phyloP scores from a whole-genome alignment of 23 tunicate species.

The Phallusia fumigata region DNA sequence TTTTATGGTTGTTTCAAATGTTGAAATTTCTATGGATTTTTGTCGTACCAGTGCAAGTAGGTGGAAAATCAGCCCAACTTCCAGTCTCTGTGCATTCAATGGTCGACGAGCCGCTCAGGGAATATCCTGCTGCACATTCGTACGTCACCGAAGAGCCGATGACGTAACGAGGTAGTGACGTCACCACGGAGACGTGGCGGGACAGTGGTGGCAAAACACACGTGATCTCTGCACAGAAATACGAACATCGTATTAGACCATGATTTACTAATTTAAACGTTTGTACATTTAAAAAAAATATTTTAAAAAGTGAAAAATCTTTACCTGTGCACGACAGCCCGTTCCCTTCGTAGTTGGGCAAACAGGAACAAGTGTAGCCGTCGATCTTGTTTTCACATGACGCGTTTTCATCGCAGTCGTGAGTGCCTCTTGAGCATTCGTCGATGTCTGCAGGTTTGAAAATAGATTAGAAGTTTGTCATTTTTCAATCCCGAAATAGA shows the following conservation, averaged over 20 bases:
- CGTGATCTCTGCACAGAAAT: background rate
- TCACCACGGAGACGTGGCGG: background rate
- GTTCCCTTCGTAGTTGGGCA: constrained; percentile 39
- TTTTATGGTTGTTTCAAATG: too few species aligned
- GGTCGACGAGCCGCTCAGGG: constrained; percentile 12
- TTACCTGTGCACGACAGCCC: constrained; percentile 40
- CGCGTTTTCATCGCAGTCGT: constrained; percentile 53
- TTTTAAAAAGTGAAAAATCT: background rate
- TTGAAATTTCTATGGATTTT: too few species aligned
- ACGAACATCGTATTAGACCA: background rate
- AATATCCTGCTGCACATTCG: constrained; percentile 15
- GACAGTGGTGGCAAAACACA: constrained; percentile 2
- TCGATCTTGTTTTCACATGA: constrained; percentile 42
- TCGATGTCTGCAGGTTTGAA: background rate
- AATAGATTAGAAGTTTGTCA: too few species aligned
- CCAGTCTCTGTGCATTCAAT: background rate
- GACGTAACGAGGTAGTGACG: background rate
- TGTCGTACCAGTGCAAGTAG: constrained; percentile 14
- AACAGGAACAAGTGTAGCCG: constrained; percentile 43
- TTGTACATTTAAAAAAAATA: background rate
- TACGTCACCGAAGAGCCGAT: constrained; percentile 18
- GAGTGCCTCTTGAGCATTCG: background rate
- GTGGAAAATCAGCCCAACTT: constrained; percentile 8
- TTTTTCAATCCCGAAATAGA: too few species aligned
- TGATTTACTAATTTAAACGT: too few species aligned